phyloP scores from a whole-genome alignment of 2,113 vertebrate genomes.

The Myrmophylax atrothorax region DNA sequence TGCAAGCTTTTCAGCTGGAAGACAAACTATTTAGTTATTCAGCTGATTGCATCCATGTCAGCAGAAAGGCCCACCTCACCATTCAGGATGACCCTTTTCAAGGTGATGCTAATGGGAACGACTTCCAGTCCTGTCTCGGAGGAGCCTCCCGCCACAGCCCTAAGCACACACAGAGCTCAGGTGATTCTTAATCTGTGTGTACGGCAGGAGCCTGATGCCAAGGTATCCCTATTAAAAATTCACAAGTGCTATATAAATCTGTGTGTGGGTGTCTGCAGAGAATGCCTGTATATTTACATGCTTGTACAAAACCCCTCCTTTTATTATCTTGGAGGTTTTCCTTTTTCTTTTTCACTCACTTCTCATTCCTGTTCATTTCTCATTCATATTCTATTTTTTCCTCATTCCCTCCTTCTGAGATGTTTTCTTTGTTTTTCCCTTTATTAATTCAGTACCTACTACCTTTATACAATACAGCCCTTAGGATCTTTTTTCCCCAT shows the following conservation, averaged over 20 bases:
- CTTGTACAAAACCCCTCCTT: not conserved
- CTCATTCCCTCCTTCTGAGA: not conserved
- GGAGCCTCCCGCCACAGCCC: not conserved
- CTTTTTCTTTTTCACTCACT: not conserved
- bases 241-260: not conserved
- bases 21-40: conserved; percentile 1
- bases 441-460: not conserved
- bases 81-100: not conserved
- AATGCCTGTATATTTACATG: not conserved
- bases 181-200: not conserved
- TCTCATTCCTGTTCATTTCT: not conserved
- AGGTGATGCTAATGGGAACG: not conserved
- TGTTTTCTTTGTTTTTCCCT: not conserved
- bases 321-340: not conserved
- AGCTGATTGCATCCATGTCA: conserved; percentile 8
- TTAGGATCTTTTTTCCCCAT: not conserved
- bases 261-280: not conserved
- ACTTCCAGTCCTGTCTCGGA: not conserved
- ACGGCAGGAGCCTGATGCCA: not conserved
- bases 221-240: not conserved
- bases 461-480: not conserved
- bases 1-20: not conserved
- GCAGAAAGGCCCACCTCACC: not conserved
- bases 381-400: not conserved
- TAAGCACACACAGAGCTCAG: fast-evolving